A percentile compares a stretch with the other conserved stretches of the same genome.
phyloP scores from a whole-genome alignment of 2,113 vertebrate species.

The Gavia stellata region DNA sequence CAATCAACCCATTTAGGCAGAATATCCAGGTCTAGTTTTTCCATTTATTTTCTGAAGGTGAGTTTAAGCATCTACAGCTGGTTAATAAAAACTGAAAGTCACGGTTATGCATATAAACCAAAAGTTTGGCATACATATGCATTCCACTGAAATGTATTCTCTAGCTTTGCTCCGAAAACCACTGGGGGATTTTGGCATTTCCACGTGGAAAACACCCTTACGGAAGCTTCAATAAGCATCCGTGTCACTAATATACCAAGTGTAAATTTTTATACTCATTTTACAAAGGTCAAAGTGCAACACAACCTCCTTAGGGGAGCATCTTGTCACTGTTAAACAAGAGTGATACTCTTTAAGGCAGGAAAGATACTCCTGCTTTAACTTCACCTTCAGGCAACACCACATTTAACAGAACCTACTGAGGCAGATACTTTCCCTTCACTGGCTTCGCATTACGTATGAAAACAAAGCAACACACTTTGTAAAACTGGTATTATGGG shows the following conservation, averaged over 20 bases:
- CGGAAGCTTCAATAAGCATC: neutral
- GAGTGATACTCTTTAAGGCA: neutral
- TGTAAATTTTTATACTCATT: neutral
- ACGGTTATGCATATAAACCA: neutral
- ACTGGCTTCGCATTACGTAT: accelerated
- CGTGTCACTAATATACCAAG: neutral
- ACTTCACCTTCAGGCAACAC: neutral
- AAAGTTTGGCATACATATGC: neutral
- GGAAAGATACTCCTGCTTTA: neutral
- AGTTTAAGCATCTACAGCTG: neutral
- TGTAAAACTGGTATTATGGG: accelerated
- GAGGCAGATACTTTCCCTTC: neutral
- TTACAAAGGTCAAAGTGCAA: neutral
- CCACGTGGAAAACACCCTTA: neutral
- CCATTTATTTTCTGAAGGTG: neutral
- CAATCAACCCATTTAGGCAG: neutral
- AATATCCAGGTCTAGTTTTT: neutral
- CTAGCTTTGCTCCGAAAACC: neutral
- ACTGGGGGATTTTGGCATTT: neutral
- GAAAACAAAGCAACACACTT: neutral
- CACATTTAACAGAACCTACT: neutral
- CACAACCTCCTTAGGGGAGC: neutral
- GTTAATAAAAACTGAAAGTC: neutral
- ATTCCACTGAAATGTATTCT: neutral
- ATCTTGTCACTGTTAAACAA: neutral